Evolutionary conservation across 2,797 vertebrate species (phyloP), one percentile per base, ranked within the genome.

Genomic region (Acanthornis magna): DNA sequence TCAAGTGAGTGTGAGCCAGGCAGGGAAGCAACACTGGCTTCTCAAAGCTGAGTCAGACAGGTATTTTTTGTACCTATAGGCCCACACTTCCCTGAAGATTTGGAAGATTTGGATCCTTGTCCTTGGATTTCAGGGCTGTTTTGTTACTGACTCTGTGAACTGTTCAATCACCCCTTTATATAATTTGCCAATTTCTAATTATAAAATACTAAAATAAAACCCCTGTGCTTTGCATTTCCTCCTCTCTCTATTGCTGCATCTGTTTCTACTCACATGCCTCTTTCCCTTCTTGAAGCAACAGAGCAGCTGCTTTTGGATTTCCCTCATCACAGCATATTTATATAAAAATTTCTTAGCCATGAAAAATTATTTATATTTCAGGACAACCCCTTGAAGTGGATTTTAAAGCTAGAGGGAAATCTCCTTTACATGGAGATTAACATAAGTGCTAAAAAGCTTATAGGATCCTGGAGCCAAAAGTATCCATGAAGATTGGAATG

Each of bases 241-340:
- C 55, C 54, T 83, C 70, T 47, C 54, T 83, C 66, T 48, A 27
- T 72, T 72, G 55, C 87, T 2, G 3, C 95, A 96, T 93, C 89
- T 91, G 91, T 83, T 94, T 72, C 92, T 94, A 80, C 85, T 96
- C 89, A 94, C n/a, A 91, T 85, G 71, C 36, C 45, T 92, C 62
- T 83, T 87, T 87, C 27, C 85, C 50, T 77, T 85, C 70, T 74
- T 62, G 54, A 85, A 94, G 66, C 48, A 90, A n/a, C 23, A 73
- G 29, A 92, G 48, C 89, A 94, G 82, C 95, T 96, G 93, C 29
- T 89, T 93, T 93, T 95, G 93, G 95, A 95, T 96, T 96, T 96
- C 82, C 95, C 91, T 93, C 89, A 93, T 94, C 85, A 96, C 50
- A 95, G 66, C 48, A 91, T 84, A 93, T 91, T 96, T 91, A 85